These are phyloP conservation scores for Poecilobothrus nobilitatus DNA, from an alignment of 2,888 invertebrate species.

Conservation along the genomic window DNA sequence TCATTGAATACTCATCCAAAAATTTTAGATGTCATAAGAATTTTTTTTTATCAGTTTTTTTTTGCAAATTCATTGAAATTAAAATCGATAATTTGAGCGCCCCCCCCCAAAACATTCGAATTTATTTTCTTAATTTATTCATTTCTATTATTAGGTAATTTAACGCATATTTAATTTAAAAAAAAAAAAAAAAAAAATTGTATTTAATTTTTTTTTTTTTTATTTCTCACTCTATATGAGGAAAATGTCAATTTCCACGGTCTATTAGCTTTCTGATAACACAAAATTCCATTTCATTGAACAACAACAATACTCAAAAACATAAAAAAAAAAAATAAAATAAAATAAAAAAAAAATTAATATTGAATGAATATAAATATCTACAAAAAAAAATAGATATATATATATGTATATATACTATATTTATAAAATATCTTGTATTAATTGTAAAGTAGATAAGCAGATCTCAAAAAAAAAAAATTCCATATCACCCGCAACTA, in stretches of 20 bases:
- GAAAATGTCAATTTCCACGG: conserved; percentile 1
- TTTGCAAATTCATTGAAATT: too few relatives aligned
- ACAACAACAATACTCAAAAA: background rate
- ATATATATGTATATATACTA: too few relatives aligned
- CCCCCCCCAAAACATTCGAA: background rate
- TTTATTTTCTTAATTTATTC: background rate
- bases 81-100: too few relatives aligned
- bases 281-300: background rate
- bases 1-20: too few relatives aligned
- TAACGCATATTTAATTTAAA: conserved; percentile 1
- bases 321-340: background rate
- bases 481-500: too few relatives aligned
- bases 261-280: conserved; percentile 4
- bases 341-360: too few relatives aligned
- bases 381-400: too few relatives aligned
- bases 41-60: too few relatives aligned
- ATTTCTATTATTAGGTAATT: background rate
- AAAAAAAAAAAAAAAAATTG: background rate
- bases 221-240: background rate
- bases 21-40: too few relatives aligned
- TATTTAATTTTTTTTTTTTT: background rate
- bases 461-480: background rate
- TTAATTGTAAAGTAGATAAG: too few relatives aligned
- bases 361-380: too few relatives aligned
- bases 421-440: too few relatives aligned